Evolutionary conservation across 1,140 invertebrate species (phyloP).

Genomic region (Monomorium pharaonis): DNA sequence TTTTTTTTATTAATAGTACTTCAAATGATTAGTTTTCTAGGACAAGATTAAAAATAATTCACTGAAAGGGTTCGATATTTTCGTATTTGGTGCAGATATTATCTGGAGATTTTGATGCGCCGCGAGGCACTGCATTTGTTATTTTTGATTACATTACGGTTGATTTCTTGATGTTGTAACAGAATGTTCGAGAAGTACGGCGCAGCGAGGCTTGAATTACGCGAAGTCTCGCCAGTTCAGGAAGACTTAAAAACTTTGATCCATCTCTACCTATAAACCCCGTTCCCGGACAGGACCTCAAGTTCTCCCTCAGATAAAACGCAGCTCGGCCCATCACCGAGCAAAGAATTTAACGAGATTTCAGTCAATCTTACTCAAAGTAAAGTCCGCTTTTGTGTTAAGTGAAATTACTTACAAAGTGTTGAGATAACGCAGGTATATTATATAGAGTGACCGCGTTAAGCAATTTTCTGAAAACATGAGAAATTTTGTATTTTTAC

Average conservation of each 20-base stretch:
- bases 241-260: conserved; percentile 80
- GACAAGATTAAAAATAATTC: neutral
- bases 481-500: neutral
- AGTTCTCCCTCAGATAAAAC: conserved; percentile 65
- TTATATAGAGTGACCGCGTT: neutral
- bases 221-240: conserved; percentile 68
- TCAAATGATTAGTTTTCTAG: neutral
- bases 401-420: conserved; percentile 49
- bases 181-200: conserved; percentile 56
- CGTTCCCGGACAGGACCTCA: conserved; percentile 39
- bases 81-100: neutral
- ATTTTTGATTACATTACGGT: conserved; percentile 16
- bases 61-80: neutral
- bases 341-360: conserved; percentile 51
- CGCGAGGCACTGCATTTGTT: conserved; percentile 1
- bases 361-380: conserved; percentile 52
- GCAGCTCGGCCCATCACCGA: conserved; percentile 57
- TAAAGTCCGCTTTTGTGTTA: conserved; percentile 35
- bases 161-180: conserved; percentile 50
- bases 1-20: neutral
- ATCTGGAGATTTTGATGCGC: conserved; percentile 25
- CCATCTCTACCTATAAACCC: conserved; percentile 65
- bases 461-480: neutral
- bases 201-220: conserved; percentile 72
- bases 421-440: neutral